phyloP scores from a whole-genome alignment of 2,888 invertebrate species.

The Apodemia duryi region DNA sequence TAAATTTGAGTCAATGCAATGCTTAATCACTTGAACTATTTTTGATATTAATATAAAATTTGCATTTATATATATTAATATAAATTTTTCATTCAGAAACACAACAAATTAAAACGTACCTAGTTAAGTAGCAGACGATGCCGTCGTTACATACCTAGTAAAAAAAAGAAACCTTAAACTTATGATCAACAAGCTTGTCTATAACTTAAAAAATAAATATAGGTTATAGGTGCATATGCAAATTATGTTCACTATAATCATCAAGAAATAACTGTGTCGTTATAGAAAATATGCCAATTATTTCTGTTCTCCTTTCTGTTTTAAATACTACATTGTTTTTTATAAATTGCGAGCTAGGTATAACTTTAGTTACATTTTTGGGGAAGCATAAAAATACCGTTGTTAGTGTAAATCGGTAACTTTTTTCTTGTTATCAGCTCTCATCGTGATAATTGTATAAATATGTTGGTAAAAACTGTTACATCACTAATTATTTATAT shows the following conservation, averaged over 20 bases:
- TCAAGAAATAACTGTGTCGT: neutral
- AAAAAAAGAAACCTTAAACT: neutral
- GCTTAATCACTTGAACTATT: too few relatives aligned
- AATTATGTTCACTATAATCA: neutral
- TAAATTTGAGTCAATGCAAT: too few relatives aligned
- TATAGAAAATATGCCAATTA: neutral
- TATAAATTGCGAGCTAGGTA: neutral
- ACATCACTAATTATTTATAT: neutral
- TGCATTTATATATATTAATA: too few relatives aligned
- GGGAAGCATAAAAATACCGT: neutral
- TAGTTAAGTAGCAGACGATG: neutral
- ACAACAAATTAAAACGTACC: too few relatives aligned
- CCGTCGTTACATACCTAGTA: neutral
- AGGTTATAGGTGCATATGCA: neutral
- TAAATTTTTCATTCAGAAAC: too few relatives aligned
- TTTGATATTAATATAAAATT: too few relatives aligned
- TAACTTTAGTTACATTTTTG: neutral
- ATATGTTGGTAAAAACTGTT: neutral
- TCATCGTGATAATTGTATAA: neutral
- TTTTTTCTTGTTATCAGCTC: neutral
- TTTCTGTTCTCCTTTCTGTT: neutral
- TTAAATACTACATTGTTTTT: neutral
- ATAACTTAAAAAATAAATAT: conserved; percentile 5
- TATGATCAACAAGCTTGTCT: neutral
- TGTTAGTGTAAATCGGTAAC: neutral